phyloP scores from a whole-genome alignment of 1,140 invertebrate species.

The Scylla paramamosain region DNA sequence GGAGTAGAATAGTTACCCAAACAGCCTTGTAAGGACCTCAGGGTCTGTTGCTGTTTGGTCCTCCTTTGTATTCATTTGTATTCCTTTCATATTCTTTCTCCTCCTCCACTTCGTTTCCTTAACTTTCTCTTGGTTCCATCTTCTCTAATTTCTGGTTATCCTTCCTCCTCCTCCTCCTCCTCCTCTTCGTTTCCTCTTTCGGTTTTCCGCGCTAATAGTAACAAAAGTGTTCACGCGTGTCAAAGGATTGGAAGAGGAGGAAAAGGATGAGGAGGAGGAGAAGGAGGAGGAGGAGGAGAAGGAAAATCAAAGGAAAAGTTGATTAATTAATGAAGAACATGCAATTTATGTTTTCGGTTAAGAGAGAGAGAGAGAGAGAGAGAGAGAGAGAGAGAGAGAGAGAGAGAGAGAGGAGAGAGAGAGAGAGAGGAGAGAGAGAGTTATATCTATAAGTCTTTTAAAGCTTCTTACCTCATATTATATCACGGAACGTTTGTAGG shows the following conservation, averaged over 20 bases:
- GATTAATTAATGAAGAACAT: neutral
- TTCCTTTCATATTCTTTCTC: neutral
- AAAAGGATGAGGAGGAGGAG: neutral
- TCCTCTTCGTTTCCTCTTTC: neutral
- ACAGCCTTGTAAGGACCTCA: too few relatives aligned
- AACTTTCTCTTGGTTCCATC: neutral
- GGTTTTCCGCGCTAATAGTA: too few relatives aligned
- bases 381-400: slow-evolving; percentile 2
- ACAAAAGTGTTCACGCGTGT: too few relatives aligned
- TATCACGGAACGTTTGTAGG: too few relatives aligned
- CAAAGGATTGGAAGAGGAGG: neutral
- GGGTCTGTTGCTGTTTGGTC: too few relatives aligned
- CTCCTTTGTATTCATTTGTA: too few relatives aligned
- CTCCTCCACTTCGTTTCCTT: neutral
- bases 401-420: neutral
- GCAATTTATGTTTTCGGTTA: too few relatives aligned
- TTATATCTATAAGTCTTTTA: too few relatives aligned
- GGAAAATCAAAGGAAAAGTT: neutral
- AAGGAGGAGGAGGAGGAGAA: neutral
- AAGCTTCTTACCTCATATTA: too few relatives aligned
- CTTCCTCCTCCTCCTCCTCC: neutral
- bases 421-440: neutral
- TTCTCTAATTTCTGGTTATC: too few relatives aligned
- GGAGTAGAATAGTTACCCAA: too few relatives aligned
- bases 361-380: neutral